A percentile compares a stretch with the other conserved stretches of the same genome.
phyloP scores from a whole-genome alignment of 2,888 invertebrate species.

The Tricholauxania praeusta region DNA sequence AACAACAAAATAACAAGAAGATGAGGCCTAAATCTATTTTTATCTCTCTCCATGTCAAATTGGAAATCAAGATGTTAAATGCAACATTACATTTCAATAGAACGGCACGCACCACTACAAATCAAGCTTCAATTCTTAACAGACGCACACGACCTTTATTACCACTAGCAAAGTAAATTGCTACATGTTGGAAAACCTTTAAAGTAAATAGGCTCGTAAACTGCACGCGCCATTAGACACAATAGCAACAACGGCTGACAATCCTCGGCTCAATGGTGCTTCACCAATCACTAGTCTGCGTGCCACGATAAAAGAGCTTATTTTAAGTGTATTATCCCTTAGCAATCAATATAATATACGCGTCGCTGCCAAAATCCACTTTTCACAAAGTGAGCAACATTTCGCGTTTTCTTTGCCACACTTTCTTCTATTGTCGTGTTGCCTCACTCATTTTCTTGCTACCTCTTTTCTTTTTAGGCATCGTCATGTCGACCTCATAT shows the following conservation, averaged over 20 bases:
- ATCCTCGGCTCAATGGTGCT: too few relatives aligned
- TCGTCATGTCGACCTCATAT: constrained; percentile 58
- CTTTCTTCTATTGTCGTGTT: constrained; percentile 15
- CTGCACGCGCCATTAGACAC: constrained; percentile 50
- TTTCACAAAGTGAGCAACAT: constrained; percentile 7
- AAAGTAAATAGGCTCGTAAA: constrained; percentile 49
- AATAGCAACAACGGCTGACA: constrained; percentile 7
- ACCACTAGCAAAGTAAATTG: neutral
- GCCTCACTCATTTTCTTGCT: constrained; percentile 5
- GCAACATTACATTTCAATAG: constrained; percentile 46
- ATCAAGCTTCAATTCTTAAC: neutral
- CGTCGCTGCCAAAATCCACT: constrained; percentile 5
- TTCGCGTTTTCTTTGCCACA: constrained; percentile 17
- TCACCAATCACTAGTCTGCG: too few relatives aligned
- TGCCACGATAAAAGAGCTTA: constrained; percentile 1
- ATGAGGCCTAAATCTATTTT: neutral
- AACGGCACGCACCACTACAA: neutral
- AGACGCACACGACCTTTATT: neutral
- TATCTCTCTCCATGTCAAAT: constrained; percentile 16
- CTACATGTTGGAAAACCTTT: constrained; percentile 40
- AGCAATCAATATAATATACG: constrained; percentile 37
- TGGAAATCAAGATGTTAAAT: constrained; percentile 46
- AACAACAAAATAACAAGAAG: too few relatives aligned
- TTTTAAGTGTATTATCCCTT: constrained; percentile 34
- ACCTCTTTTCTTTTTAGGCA: constrained; percentile 43